Evolutionary conservation across 2,113 vertebrate species (phyloP), one percentile per base, ranked within the genome.

Genomic region (Machaerirhynchus nigripectus): DNA sequence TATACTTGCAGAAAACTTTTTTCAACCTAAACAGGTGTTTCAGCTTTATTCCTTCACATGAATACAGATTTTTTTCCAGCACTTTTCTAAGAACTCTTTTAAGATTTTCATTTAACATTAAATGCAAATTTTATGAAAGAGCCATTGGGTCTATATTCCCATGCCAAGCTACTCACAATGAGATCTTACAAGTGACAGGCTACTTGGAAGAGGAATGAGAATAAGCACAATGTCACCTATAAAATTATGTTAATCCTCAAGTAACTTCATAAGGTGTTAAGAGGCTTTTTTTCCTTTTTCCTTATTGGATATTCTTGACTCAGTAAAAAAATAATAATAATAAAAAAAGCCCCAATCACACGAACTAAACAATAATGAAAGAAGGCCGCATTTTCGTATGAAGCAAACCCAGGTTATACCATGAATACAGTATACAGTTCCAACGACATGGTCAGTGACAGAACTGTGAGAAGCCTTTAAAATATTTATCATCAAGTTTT

Each of bases 1-100:
- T 97, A 97, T 53, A 97, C 96, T 97, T 97, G 89, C 69, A 96
- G 31, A 97, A 98, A 98, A 98, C 96, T 98, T 98, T 97, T 96
- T 97, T 96, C 96, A 98, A 81, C 59, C 74, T 84, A 90, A 97
- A 97, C 87, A 77, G 92, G 93, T 96, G 95, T 89, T 97, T 96
- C 96, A 94, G 91, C 88, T 96, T 76, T 70, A 70, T 59, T 33
- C 68, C 31, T 53, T 92, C 94, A 89, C 75, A 96, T 67, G 57
- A 70, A 94, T 44, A 95, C 35, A 81, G 8, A 37, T 55, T 40
- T 50, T 82, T 88, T 85, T 5, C 44, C 88, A 95, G 70, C 2
- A 37, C 13, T 69, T 42, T 83, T 37, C 31, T 63, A 89, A 50
- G 80, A 84, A 87, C 77, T 93, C 63, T 63, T 75, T 50, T 73